Evolutionary conservation across 1,140 invertebrate genomes (phyloP).

Genomic region (Episyrphus balteatus): DNA sequence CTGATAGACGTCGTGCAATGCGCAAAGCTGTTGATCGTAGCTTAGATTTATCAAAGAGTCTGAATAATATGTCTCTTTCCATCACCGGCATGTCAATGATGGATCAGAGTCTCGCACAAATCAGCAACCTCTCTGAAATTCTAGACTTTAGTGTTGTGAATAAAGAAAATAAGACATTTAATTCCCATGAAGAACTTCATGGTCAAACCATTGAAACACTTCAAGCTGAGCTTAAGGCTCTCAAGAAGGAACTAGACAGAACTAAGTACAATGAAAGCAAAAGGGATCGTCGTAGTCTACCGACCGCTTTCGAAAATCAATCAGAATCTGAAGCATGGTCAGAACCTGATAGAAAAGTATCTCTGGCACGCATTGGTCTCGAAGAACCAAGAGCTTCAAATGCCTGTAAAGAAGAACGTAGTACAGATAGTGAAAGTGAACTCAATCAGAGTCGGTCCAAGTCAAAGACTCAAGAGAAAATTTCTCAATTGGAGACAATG

Average conservation of each 20-base stretch:
- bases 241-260: conserved; percentile 38
- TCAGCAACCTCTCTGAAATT: conserved; percentile 39
- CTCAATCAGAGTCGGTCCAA: conserved; percentile 10
- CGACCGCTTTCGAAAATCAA: conserved; percentile 39
- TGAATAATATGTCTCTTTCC: conserved; percentile 37
- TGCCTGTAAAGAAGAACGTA: background rate
- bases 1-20: conserved; percentile 39
- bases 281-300: conserved; percentile 16
- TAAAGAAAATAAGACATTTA: conserved; percentile 22
- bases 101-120: conserved; percentile 34
- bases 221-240: conserved; percentile 36
- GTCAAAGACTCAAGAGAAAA: conserved; percentile 38
- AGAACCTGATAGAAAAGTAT: conserved; percentile 70
- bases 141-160: conserved; percentile 24
- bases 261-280: conserved; percentile 13
- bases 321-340: conserved; percentile 77
- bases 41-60: conserved; percentile 44
- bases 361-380: conserved; percentile 62
- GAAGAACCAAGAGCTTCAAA: conserved; percentile 19
- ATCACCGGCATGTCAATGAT: conserved; percentile 21
- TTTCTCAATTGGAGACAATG: conserved; percentile 39
- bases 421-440: conserved; percentile 28
- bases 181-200: conserved; percentile 31
- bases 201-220: conserved; percentile 33
- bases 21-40: conserved; percentile 45